A percentile compares a stretch with the other conserved stretches of the same genome.
These are phyloP conservation scores for Drosophila pseudoobscura DNA, from an alignment of 1,140 invertebrate genomes.

Conservation along the genomic window DNA sequence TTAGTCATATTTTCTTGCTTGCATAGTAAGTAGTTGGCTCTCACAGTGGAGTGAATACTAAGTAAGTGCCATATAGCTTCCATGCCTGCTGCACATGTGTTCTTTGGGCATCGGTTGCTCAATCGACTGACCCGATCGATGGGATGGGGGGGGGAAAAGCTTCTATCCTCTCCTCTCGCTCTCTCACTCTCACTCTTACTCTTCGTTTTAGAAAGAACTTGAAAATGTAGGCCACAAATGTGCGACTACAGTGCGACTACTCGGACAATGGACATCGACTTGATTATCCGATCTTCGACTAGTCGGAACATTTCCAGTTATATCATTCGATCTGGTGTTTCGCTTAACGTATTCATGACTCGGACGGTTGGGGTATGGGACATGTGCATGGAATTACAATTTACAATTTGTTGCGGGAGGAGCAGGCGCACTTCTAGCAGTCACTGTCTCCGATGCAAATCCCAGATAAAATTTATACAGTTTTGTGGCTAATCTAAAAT, in stretches of 20 bases:
- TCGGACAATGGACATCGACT: conserved; percentile 16
- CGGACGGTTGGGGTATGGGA: too few species aligned
- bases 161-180: conserved; percentile 8
- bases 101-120: not conserved
- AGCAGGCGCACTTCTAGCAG: not conserved
- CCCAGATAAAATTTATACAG: conserved; percentile 26
- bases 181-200: not conserved
- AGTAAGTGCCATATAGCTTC: not conserved
- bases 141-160: conserved; percentile 8
- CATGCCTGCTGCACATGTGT: conserved; percentile 25
- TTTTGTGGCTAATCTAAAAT: conserved; percentile 9
- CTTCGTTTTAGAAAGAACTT: conserved; percentile 17
- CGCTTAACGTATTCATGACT: conserved; percentile 19
- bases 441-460: too few species aligned
- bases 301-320: conserved; percentile 16
- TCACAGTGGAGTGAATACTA: not conserved
- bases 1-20: not conserved
- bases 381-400: conserved; percentile 18
- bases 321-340: conserved; percentile 21
- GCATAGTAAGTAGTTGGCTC: too few species aligned
- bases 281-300: conserved; percentile 5
- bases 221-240: conserved; percentile 44
- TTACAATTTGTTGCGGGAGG: not conserved
- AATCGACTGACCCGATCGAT: too few species aligned
- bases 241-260: conserved; percentile 11